A percentile compares a stretch with the other conserved stretches of the same genome.
Evolutionary conservation across 2,113 vertebrate species (phyloP).

Genomic region (Silurus asotus): DNA sequence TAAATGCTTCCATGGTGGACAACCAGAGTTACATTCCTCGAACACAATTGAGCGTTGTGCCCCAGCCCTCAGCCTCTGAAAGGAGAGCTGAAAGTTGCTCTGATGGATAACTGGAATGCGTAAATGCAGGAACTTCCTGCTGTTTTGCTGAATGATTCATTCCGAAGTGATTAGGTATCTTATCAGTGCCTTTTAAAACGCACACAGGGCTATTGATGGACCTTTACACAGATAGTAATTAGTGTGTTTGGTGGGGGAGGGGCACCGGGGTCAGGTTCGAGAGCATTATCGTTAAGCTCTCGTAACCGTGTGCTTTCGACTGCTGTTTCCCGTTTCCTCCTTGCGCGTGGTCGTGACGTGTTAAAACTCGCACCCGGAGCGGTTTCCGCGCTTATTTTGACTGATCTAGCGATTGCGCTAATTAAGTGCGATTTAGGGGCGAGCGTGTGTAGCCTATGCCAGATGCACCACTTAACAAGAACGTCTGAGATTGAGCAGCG

Average conservation of each 20-base stretch:
- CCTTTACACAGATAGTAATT: neutral
- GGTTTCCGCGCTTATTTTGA: conserved; percentile 26
- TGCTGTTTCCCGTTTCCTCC: conserved; percentile 57
- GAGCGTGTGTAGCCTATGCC: conserved; percentile 10
- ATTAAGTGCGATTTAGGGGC: conserved; percentile 31
- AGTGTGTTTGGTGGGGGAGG: neutral
- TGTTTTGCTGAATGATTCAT: neutral
- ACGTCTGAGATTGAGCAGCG: conserved; percentile 5
- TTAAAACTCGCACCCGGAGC: neutral
- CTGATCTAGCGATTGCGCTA: conserved; percentile 24
- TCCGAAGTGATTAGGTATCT: neutral
- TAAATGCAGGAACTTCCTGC: neutral
- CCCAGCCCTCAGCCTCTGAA: neutral
- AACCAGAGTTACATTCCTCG: neutral
- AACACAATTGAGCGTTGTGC: neutral
- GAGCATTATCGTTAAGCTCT: conserved; percentile 10
- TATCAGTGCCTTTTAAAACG: neutral
- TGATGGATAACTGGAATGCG: neutral
- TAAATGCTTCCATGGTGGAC: neutral
- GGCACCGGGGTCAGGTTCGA: conserved; percentile 65
- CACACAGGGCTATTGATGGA: neutral
- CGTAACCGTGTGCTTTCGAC: conserved; percentile 69
- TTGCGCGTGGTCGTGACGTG: neutral
- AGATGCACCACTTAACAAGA: conserved; percentile 39
- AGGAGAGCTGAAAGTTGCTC: neutral